Evolutionary conservation across 2,797 vertebrate genomes (phyloP).

Genomic region (Tympanoctomys barrerae): DNA sequence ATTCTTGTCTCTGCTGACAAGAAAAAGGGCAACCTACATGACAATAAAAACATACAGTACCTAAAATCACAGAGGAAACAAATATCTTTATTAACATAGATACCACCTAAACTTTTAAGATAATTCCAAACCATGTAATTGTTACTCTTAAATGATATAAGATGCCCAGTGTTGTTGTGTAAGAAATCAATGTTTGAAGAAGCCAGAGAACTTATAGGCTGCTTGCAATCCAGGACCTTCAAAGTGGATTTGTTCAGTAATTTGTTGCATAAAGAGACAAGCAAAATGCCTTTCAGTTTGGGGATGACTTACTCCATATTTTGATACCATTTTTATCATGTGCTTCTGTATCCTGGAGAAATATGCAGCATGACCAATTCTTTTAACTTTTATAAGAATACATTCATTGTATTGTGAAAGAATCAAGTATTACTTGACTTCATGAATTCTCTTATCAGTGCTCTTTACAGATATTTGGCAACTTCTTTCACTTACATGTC

Average conservation of each 20-base stretch:
- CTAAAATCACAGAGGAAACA: slow-evolving; percentile 43
- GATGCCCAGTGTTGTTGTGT: neutral
- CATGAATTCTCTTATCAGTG: neutral
- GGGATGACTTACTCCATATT: neutral
- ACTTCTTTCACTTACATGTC: neutral
- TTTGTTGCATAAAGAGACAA: neutral
- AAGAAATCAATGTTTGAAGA: slow-evolving; percentile 23
- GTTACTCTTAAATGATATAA: slow-evolving; percentile 33
- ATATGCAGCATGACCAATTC: neutral
- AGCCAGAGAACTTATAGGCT: neutral
- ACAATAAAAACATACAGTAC: neutral
- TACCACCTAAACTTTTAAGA: neutral
- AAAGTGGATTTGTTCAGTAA: neutral
- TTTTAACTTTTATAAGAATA: slow-evolving; percentile 46
- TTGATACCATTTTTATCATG: neutral
- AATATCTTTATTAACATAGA: slow-evolving; percentile 9
- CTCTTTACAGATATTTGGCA: neutral
- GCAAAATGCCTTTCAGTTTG: neutral
- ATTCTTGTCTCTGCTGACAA: slow-evolving; percentile 1
- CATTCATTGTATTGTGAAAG: slow-evolving; percentile 24
- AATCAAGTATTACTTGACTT: neutral
- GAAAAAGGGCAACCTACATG: neutral
- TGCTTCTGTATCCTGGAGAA: neutral
- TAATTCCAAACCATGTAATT: neutral
- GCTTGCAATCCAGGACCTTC: neutral